Base-by-base conservation (phyloP, 2,113 vertebrate genomes). In the Rhynchomys soricoides region DNA sequence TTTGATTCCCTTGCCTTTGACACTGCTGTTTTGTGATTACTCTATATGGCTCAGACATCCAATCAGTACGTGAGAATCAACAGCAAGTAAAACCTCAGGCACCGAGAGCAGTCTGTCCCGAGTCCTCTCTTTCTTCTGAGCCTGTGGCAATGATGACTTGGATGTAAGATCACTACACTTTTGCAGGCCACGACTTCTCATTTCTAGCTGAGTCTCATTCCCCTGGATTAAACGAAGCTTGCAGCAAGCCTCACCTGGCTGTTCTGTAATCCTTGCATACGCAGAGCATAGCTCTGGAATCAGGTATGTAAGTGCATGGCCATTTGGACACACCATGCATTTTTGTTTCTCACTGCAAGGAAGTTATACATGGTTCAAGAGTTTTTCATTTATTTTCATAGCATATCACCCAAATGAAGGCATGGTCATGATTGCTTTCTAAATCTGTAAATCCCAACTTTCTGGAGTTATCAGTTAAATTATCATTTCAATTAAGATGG, bases 401-500 rank as follows among this genome's bases (percentile, higher is more conserved):
- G 91, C 62, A 81, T 37, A 43, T 31, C 89, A 86, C 16, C 26
- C 34, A 77, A 96, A 85, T 29, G 13, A 62, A 62, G 57, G 37
- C 37, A 55, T 77, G 16, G 55, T 90, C 89, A 37, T 83, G 9
- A 75, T 78, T 29, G 70, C 74, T 70, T 93, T 83, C n/a, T 85
- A 92, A 79, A 81, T 40, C 50, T 64, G 43, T 71, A 86, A 22
- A 92, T 89, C 68, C 95, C 37, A 90, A 57, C 22, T 87, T 83
- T 37, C 66, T 93, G 55, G 19, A 87, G 82, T 34, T 78, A 8
- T 37, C 55, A 50, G 86, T 88, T 68, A 86, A 79, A 94, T 86
- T 40, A 70, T 50, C 62, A 48, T 64, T 85, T 71, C 34, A 83
- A 75, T 48, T 50, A 92, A 34, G 68, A 22, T 52, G 34, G 21